Evolutionary conservation across 2,797 vertebrate genomes (phyloP).

Genomic region (Microctenopoma steveboyesi): DNA sequence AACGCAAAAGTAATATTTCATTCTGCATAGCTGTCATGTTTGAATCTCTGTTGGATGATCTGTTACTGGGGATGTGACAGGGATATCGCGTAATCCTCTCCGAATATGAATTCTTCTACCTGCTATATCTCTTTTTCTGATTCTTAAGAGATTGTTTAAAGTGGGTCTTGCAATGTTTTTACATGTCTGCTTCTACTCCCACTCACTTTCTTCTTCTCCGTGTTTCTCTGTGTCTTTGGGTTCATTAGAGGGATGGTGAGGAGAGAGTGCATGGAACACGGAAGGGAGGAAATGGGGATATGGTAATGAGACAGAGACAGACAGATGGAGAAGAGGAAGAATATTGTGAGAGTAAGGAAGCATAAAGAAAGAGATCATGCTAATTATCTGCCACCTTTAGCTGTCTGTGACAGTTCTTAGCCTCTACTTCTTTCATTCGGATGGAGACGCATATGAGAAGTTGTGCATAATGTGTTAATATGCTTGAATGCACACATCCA

Average conservation of each 20-base stretch:
- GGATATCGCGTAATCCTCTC: constrained; percentile 60
- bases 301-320: neutral
- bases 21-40: constrained; percentile 48
- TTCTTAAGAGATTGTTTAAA: constrained; percentile 27
- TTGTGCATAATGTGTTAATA: constrained; percentile 28
- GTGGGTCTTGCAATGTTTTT: constrained; percentile 35
- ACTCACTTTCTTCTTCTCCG: neutral
- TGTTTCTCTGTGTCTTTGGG: neutral
- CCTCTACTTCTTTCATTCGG: constrained; percentile 30
- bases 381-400: constrained; percentile 62
- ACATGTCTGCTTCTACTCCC: constrained; percentile 1
- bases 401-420: constrained; percentile 13
- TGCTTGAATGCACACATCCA: constrained; percentile 16
- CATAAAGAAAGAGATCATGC: constrained; percentile 53
- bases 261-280: neutral
- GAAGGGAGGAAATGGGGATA: neutral
- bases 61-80: constrained; percentile 37
- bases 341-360: constrained; percentile 45
- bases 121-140: constrained; percentile 13
- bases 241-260: constrained; percentile 18
- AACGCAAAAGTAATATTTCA: constrained; percentile 39
- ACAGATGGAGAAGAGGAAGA: constrained; percentile 26
- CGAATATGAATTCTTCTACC: constrained; percentile 47
- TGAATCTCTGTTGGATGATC: constrained; percentile 53
- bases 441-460: constrained; percentile 15